A percentile compares a stretch with the other conserved stretches of the same genome.
These are phyloP conservation scores for Tetragonula carbonaria DNA, from an alignment of 2,888 invertebrate genomes.

Conservation along the genomic window DNA sequence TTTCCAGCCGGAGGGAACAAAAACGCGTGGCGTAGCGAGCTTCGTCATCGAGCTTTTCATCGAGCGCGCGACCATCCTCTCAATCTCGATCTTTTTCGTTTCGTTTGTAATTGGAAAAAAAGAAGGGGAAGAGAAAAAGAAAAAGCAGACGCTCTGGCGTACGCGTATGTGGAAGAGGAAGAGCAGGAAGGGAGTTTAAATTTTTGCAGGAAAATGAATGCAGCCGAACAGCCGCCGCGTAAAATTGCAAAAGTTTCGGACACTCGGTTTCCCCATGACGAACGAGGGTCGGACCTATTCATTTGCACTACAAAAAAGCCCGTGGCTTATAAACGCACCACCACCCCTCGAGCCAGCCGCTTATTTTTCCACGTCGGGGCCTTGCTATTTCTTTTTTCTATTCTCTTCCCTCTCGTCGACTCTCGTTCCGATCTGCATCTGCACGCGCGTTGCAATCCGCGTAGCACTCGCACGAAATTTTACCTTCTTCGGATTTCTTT, in stretches of 20 bases:
- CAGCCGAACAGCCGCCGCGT: constrained; percentile 32
- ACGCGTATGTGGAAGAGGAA: not conserved
- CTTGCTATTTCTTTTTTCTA: constrained; percentile 6
- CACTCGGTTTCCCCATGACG: constrained; percentile 13
- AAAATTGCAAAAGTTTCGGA: constrained; percentile 65
- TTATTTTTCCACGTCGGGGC: constrained; percentile 38
- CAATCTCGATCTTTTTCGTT: not conserved
- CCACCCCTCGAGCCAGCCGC: constrained; percentile 27
- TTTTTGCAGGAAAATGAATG: constrained; percentile 48
- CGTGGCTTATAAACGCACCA: constrained; percentile 52
- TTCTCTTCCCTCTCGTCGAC: constrained; percentile 1
- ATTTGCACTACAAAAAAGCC: constrained; percentile 62
- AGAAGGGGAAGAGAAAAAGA: too few species aligned
- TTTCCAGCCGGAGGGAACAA: not conserved
- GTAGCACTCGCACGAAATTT: constrained; percentile 40
- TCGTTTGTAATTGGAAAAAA: constrained; percentile 13
- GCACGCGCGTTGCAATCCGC: constrained; percentile 46
- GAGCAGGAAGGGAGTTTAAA: constrained; percentile 8
- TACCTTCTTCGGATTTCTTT: not conserved
- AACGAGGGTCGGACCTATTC: constrained; percentile 44
- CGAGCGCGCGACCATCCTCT: not conserved
- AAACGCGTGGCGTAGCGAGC: not conserved
- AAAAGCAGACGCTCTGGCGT: not conserved
- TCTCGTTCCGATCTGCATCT: constrained; percentile 48
- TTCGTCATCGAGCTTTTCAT: constrained; percentile 8